Base-by-base conservation (phyloP, 2,113 vertebrate genomes). In the Tonatia bakeri region DNA sequence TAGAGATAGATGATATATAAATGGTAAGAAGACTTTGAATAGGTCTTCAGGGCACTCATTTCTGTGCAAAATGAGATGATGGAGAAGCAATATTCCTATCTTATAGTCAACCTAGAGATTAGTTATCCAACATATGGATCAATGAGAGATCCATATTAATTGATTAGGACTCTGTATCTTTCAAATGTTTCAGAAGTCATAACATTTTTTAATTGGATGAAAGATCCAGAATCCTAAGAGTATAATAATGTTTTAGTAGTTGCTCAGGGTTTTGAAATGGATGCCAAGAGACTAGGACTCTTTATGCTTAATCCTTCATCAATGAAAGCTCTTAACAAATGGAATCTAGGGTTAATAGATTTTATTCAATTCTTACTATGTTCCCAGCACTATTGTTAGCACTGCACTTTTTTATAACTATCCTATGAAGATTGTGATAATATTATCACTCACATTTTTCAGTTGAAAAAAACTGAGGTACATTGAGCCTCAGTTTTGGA, bases 161-260 rank as follows among this genome's bases (percentile, higher is more conserved):
- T 93, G 75, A 54, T 76, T 76, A 75, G 17, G 7, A 70, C 45
- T 80, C 67, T 85, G 4, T 31, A 40, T 67, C 70, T 80, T 47
- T 85, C 22, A 61, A 89, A 70, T 94, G 24, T 70, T 89, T 92
- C 72, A 56, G 67, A 89, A 94, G 33, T 76, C 67, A 82, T 50
- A 79, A 40, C 31, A 76, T 43, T 87, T 94, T 75, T 91, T 14
- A 94, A 17, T 47, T 76, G 28, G 38, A 43, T 43, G 31, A 59
- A 33, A 76, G 28, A 76, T 87, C 7, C 16, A 33, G 52, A 91
- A 79, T 90, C 40, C 56, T 47, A 87, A n/a, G 11, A 38, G 5
- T 81, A 5, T 47, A 81, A 76, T 22, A 59, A 65, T 13, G 31
- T 52, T 45, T 81, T 50, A 82, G 16, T n/a, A 11, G 10, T 59